These are phyloP conservation scores for Tragelaphus eurycerus DNA, from an alignment of 2,797 vertebrate genomes.

Conservation along the genomic window DNA sequence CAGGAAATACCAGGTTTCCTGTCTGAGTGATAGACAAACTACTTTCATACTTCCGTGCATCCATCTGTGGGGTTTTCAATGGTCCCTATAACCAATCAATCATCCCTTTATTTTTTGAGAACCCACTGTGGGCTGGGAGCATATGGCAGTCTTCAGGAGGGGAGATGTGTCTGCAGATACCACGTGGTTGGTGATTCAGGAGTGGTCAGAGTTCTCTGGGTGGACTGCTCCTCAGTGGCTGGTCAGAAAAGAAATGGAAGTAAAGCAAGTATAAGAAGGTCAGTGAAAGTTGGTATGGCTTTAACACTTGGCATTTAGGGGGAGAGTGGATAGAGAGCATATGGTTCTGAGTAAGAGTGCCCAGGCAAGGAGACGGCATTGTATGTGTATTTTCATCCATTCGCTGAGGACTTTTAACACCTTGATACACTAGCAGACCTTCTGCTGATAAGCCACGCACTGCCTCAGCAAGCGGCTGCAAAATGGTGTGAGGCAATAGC, in stretches of 20 bases:
- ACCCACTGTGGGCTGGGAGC: background rate
- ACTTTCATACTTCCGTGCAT: too few species aligned
- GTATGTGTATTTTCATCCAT: background rate
- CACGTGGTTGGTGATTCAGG: background rate
- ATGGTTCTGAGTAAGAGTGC: background rate
- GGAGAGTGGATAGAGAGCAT: background rate
- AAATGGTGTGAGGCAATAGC: background rate
- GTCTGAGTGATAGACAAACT: background rate
- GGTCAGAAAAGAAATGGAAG: background rate
- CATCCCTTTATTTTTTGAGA: background rate
- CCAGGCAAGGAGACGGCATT: background rate
- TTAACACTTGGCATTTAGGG: background rate
- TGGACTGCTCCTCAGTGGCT: background rate
- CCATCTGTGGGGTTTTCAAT: background rate
- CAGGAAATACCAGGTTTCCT: background rate
- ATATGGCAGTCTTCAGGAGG: background rate
- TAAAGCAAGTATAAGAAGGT: background rate
- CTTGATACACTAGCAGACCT: background rate
- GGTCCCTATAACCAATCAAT: background rate
- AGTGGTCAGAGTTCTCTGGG: background rate
- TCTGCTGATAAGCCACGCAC: background rate
- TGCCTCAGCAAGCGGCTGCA: background rate
- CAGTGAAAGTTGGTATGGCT: background rate
- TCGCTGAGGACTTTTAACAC: background rate
- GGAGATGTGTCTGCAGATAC: background rate